phyloP scores from a whole-genome alignment of 2,113 vertebrate genomes.

The Stercorarius parasiticus region DNA sequence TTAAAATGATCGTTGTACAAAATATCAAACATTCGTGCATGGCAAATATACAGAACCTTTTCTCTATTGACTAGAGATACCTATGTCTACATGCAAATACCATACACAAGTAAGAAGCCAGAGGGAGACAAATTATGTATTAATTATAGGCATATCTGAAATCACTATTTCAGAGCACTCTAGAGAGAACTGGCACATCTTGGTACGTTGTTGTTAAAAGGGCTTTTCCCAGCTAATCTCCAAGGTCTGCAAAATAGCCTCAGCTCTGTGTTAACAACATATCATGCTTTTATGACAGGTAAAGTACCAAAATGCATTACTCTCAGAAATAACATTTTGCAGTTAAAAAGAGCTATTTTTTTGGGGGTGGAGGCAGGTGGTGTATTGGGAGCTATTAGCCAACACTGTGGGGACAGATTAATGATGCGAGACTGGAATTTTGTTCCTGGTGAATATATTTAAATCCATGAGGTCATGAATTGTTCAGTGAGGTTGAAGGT shows the following conservation, averaged over 20 bases:
- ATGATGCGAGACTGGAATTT: neutral
- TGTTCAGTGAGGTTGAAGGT: neutral
- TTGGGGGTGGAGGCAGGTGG: fast-evolving
- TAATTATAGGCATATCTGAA: neutral
- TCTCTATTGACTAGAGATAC: neutral
- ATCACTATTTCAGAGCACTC: neutral
- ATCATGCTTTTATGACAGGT: neutral
- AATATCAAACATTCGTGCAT: neutral
- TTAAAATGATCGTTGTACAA: neutral
- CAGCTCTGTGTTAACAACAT: neutral
- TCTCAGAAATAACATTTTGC: neutral
- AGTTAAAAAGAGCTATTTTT: neutral
- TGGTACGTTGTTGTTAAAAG: neutral
- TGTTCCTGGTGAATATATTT: neutral
- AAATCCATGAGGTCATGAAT: neutral
- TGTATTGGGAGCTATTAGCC: neutral
- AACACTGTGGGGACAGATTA: neutral
- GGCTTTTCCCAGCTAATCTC: neutral
- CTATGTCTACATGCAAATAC: neutral
- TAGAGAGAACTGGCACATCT: neutral
- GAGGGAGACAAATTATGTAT: neutral
- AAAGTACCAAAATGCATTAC: neutral
- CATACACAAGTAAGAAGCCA: neutral
- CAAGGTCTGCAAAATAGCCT: neutral
- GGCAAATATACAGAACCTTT: neutral